A percentile compares a stretch with the other conserved stretches of the same genome.
These are phyloP conservation scores for Drosophila percnosoma DNA, from an alignment of 2,888 invertebrate species.

Conservation along the genomic window DNA sequence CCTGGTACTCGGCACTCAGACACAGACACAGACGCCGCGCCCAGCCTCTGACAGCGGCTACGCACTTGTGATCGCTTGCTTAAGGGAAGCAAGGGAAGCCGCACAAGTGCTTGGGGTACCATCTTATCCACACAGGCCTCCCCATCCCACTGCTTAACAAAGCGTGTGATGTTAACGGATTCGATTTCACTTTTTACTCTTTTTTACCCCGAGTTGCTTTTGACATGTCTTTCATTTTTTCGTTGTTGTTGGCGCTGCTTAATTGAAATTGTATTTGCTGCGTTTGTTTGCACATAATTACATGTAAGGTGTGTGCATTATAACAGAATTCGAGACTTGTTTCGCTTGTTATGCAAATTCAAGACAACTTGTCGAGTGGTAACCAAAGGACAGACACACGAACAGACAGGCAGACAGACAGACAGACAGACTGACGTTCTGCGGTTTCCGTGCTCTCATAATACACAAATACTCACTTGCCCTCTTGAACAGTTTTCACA, in stretches of 20 bases:
- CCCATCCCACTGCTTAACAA: conserved; percentile 50
- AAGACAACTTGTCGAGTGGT: conserved; percentile 28
- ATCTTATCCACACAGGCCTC: conserved; percentile 22
- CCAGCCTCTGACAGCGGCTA: conserved; percentile 46
- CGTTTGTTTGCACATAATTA: conserved; percentile 76
- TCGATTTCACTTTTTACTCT: conserved; percentile 69
- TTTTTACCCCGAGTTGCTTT: conserved; percentile 9
- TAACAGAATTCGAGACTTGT: conserved; percentile 40
- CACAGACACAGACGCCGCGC: conserved; percentile 20
- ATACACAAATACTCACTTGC: neutral
- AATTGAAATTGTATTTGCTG: conserved; percentile 76
- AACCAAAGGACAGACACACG: neutral
- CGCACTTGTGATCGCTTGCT: conserved; percentile 61
- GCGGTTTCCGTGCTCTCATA: conserved; percentile 19
- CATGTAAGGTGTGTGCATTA: conserved; percentile 43
- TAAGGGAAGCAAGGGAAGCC: conserved; percentile 52
- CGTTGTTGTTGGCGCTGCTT: conserved; percentile 38
- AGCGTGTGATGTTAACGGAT: conserved; percentile 69
- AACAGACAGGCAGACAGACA: conserved; percentile 12
- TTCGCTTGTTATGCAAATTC: conserved; percentile 57
- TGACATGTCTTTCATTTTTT: conserved; percentile 16
- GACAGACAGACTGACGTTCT: neutral
- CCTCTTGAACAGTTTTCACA: conserved; percentile 10
- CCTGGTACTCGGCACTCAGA: conserved; percentile 52
- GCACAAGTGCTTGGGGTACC: conserved; percentile 50